Evolutionary conservation across 2,888 invertebrate genomes (phyloP).

Genomic region (Rapana venosa): DNA sequence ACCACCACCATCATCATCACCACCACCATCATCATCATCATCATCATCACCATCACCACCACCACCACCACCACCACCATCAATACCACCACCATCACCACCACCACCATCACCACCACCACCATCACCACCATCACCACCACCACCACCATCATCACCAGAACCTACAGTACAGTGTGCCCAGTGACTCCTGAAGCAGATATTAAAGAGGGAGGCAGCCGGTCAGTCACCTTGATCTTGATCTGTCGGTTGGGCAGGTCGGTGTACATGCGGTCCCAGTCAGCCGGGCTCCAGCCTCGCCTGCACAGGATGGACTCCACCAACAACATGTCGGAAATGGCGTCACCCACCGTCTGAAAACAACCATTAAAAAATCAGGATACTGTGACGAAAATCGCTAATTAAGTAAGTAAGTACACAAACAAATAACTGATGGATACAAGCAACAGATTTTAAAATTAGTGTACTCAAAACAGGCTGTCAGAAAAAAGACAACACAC

Average conservation of each 20-base stretch:
- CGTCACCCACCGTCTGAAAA: slow-evolving; percentile 88
- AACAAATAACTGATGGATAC: too few relatives aligned
- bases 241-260: slow-evolving; percentile 91
- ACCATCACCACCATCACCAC: neutral
- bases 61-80: neutral
- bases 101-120: neutral
- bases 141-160: too few relatives aligned
- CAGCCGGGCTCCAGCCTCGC: slow-evolving; percentile 87
- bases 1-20: too few relatives aligned
- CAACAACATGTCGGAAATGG: slow-evolving; percentile 94
- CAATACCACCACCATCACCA: neutral
- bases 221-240: slow-evolving; percentile 86
- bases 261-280: slow-evolving; percentile 90
- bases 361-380: neutral
- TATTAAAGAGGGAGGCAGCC: too few relatives aligned
- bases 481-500: too few relatives aligned
- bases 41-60: neutral
- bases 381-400: too few relatives aligned
- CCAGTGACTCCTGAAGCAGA: too few relatives aligned
- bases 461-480: too few relatives aligned
- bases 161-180: too few relatives aligned
- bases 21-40: too few relatives aligned
- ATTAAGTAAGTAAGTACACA: too few relatives aligned
- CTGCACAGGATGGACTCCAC: slow-evolving; percentile 93
- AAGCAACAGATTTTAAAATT: too few relatives aligned